Base-by-base conservation (phyloP, 2,888 invertebrate species). In the Macrophya annulata region DNA sequence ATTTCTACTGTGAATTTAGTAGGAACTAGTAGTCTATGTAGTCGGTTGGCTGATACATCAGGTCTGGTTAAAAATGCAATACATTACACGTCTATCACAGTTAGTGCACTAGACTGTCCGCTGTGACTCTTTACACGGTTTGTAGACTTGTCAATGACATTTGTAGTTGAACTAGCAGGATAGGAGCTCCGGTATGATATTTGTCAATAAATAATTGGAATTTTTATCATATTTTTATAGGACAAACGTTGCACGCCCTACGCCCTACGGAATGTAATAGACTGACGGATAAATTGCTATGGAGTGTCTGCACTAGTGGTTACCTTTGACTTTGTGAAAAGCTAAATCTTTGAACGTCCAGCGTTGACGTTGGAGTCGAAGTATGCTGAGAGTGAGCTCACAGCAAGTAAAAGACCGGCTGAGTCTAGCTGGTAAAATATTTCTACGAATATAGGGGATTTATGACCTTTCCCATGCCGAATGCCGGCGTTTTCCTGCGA, bases 401-500 rank as follows among this genome's bases (percentile, higher is more conserved):
- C 37, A 15, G 76, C 51, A 25, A 77, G 76, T 4, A 77, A 45
- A 45, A 74, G 74, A 5, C 74, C 12, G 25, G 74, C 55, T 55
- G 51, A 55, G 55, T 77, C 55, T 51, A 17, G 37, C 77, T 21
- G 31, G 31, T 31, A 55, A 62, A 62, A 81, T 81, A 81, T 81
- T 62, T 37, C 59, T 40, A 62, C 59, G 62, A 81, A 81, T 81
- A 59, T 81, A 81, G 21, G 21, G 43, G 43, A 81, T 81, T 81
- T 81, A 81, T 62, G 81, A 43, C 25, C 81, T 40, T 43, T 25
- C 10, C 51, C 55, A 55, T 55, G n/a, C 55, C 62, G 37, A 31
- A 62, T 59, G 81, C 55, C 17, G 31, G 62, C 40, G 25, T 62
- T 62, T 81, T 25, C 81, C 81, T 62, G 62, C 81, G 59, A 81